Base-by-base conservation (phyloP, 2,888 invertebrate species). In the Rugalucina vietnamica region DNA sequence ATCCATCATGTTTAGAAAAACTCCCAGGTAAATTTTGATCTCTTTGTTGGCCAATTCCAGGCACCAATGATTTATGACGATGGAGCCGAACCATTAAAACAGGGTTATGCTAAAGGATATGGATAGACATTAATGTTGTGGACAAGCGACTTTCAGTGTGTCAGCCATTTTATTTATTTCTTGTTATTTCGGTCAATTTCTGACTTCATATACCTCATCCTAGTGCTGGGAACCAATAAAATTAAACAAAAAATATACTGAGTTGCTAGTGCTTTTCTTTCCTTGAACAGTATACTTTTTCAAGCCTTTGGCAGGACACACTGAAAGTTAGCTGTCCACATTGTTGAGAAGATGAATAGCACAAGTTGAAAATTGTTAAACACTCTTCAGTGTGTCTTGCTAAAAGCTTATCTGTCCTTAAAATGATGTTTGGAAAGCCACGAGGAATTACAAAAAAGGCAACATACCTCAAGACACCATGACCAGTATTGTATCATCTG, bases 141-240 rank as follows among this genome's bases (percentile, higher is more conserved):
- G 65, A 65, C 65, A 65, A 34, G 8, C 65, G 34, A 29, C 65
- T 24, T 65, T 65, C 65, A 65, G 65, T 65, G 65, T 65, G 65
- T 65, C 65, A 60, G 60, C 60, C 60, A 65, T 65, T 65, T 10
- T 18, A 24, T 18, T 65, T 29, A 5, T 65, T 18, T n/a, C 4
- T 65, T 10, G 3, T 34, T 18, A 65, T 65, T 65, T 43, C 18
- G 32, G 34, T 65, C 12, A 14, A 34, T 10, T 34, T 29, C 65
- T n/a, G 34, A 65, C 65, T 65, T 3, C 65, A 65, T 57, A 57
- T 65, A 65, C 65, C 65, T 65, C 65, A 65, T 65, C 1, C 34
- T 32, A 24, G 10, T 65, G 65, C 18, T 10, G 65, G 65, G 32
- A 14, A 18, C 12, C 18, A 65, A 65, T 65, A 65, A 65, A 65